phyloP scores from a whole-genome alignment of 2,888 invertebrate genomes.

The Macrophya alboannulata region DNA sequence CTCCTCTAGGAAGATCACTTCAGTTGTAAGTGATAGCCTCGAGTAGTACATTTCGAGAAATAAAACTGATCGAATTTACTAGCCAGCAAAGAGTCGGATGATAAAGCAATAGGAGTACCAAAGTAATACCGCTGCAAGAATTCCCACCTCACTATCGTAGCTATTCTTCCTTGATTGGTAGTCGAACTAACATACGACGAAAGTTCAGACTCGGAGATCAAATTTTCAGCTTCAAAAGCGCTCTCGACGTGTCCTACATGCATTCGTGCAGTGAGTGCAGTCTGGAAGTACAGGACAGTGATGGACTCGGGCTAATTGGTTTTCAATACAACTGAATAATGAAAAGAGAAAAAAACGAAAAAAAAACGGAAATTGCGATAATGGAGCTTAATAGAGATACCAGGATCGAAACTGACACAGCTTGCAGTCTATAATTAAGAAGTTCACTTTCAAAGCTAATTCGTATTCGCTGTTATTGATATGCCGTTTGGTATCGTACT shows the following conservation, averaged over 20 bases:
- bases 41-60: neutral
- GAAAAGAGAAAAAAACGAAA: neutral
- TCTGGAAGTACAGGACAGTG: neutral
- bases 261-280: neutral
- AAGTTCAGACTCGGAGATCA: conserved; percentile 20
- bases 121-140: neutral
- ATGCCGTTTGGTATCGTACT: neutral
- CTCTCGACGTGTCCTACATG: neutral
- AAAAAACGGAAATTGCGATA: neutral
- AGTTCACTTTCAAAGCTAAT: neutral
- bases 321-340: neutral
- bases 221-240: conserved; percentile 20
- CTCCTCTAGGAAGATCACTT: neutral
- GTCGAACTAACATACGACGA: neutral
- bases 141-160: neutral
- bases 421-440: neutral
- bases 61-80: conserved; percentile 33
- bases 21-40: neutral
- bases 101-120: neutral
- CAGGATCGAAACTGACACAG: neutral
- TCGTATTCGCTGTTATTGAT: neutral
- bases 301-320: conserved; percentile 35
- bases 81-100: neutral
- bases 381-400: too few species aligned
- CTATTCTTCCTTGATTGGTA: neutral